Evolutionary conservation across 1,140 invertebrate species (phyloP), one percentile per base, ranked within the genome.

Genomic region (Zaprionus camerounensis): DNA sequence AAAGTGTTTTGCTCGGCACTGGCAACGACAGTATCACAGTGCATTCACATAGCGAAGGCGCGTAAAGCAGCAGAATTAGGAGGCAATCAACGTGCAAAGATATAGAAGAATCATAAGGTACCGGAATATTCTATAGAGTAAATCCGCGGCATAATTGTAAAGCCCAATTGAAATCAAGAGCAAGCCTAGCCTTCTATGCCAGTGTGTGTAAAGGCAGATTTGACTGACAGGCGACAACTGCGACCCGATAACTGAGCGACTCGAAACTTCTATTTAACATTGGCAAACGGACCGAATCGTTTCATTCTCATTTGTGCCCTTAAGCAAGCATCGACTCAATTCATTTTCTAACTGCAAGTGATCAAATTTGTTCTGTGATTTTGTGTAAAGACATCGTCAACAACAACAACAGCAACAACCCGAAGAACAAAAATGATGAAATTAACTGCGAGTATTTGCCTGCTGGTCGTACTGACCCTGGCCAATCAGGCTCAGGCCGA

Each of bases 121-220:
- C 81, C 88, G 79, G 73, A 90, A 80, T 38, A 53, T 62, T 67
- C 34, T 51, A 38, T 38, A 11, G 9, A 34, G 31, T 34, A 57
- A 70, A 61, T 70, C 67, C 61, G 66, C n/a, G 56, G 57, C 70
- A 65, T 81, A 68, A 64, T 66, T 64, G 22, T 22, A 67, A 77
- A 86, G 69, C 68, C 57, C 70, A 69, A 70, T 75, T 69, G 22
- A 79, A 78, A 67, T 69, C 56, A 69, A 85, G 13, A 90, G 82
- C 76, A 90, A 83, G 67, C 86, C 44, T 93, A 94, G 94, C 96
- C 96, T 97, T 97, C 96, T 97, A 95, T 95, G 94, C 96, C 96
- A 97, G 96, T 96, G 96, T 94, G 96, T 96, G 96, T 96, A 97
- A 97, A 97, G 96, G 96, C 95, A 79, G 68, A 74, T 94, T 58